These are phyloP conservation scores for Colletes collaris DNA, from an alignment of 2,888 invertebrate species.

Conservation along the genomic window DNA sequence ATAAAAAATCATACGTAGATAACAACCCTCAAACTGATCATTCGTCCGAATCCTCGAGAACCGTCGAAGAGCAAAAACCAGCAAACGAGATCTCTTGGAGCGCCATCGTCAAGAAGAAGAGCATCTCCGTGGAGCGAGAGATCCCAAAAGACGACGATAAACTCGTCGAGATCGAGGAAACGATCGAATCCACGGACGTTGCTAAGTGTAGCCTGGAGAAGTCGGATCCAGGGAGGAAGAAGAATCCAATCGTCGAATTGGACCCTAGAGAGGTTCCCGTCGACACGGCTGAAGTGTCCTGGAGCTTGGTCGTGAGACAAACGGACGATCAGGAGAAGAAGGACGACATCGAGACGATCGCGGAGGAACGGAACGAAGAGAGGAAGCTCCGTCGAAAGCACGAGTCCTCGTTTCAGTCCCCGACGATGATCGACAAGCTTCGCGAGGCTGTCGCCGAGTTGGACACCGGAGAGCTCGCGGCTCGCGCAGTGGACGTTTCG, in stretches of 20 bases:
- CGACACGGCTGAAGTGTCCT: conserved; percentile 21
- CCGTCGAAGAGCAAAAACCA: conserved; percentile 28
- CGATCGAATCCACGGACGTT: background rate
- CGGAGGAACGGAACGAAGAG: background rate
- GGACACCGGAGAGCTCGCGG: background rate
- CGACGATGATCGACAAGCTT: background rate
- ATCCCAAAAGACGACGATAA: background rate
- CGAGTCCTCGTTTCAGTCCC: background rate
- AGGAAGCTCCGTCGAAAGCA: background rate
- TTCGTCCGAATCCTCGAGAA: conserved; percentile 14
- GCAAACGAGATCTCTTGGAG: conserved; percentile 66
- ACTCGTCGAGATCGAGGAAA: background rate
- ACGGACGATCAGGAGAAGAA: conserved; percentile 39
- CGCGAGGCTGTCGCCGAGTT: conserved; percentile 10
- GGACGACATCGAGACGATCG: conserved; percentile 5
- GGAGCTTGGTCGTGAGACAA: conserved; percentile 72
- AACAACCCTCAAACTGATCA: conserved; percentile 24
- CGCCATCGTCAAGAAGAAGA: conserved; percentile 66
- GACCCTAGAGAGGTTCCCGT: conserved; percentile 9
- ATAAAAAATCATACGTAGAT: conserved; percentile 60
- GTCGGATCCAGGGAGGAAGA: conserved; percentile 7
- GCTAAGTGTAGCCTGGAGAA: background rate
- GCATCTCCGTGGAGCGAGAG: conserved; percentile 50
- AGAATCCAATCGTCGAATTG: conserved; percentile 2
- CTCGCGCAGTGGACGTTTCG: background rate